A percentile compares a stretch with the other conserved stretches of the same genome.
Evolutionary conservation across 35 echinoderm and acorn worm genomes (phyloP).

Genomic region (Heliocidaris tuberculata): DNA sequence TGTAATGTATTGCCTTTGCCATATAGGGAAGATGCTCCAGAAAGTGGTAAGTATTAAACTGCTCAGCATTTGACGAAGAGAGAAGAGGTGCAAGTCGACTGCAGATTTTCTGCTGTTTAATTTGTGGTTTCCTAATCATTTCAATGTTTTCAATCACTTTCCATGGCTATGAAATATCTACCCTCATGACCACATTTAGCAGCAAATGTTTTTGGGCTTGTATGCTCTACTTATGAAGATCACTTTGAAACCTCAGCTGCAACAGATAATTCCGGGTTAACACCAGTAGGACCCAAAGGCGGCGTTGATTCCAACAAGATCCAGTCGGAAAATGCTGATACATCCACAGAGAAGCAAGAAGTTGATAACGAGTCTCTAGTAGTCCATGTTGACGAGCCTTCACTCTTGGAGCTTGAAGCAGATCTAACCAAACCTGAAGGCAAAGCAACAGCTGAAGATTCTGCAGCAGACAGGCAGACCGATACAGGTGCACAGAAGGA

Average conservation of each 20-base stretch:
- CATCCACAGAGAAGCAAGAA: conserved; percentile 40
- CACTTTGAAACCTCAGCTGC: conserved; percentile 48
- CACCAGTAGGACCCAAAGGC: neutral
- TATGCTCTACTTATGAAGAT: conserved; percentile 21
- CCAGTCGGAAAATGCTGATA: neutral
- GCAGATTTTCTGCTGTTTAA: conserved; percentile 16
- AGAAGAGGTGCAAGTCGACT: neutral
- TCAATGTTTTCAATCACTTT: conserved; percentile 38
- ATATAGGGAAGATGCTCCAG: neutral
- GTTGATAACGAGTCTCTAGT: conserved; percentile 80
- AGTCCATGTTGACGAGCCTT: conserved; percentile 86
- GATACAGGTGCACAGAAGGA: conserved; percentile 52
- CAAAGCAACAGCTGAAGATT: conserved; percentile 27
- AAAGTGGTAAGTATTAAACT: neutral
- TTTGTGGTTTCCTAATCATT: conserved; percentile 6
- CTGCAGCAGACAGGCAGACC: conserved; percentile 2
- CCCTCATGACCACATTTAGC: conserved; percentile 23
- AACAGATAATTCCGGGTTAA: conserved; percentile 19
- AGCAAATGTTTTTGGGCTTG: neutral
- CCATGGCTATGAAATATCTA: conserved; percentile 22
- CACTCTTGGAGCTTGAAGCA: conserved; percentile 85
- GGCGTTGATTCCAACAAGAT: conserved; percentile 15
- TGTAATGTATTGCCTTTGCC: neutral
- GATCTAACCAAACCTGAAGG: conserved; percentile 66
- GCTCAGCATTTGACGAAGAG: neutral